These are phyloP conservation scores for Acleris emargana DNA, from an alignment of 2,888 invertebrate species.

Conservation along the genomic window DNA sequence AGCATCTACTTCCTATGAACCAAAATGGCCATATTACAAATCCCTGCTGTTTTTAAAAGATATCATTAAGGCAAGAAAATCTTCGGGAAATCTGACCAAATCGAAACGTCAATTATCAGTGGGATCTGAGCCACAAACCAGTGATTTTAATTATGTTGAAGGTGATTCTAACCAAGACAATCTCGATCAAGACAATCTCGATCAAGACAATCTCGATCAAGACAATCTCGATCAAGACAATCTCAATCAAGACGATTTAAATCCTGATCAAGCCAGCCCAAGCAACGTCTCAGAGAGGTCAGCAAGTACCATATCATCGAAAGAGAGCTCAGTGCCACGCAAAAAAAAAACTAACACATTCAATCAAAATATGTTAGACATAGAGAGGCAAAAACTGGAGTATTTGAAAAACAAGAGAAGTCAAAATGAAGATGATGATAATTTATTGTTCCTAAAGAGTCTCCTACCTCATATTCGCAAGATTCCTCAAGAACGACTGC, in stretches of 20 bases:
- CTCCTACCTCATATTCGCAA: slow-evolving; percentile 39
- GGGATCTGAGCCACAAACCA: slow-evolving; percentile 10
- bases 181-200: too few relatives aligned
- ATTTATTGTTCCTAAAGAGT: slow-evolving; percentile 39
- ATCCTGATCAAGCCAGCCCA: slow-evolving; percentile 20
- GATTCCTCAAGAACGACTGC: slow-evolving; percentile 30
- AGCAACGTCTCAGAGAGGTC: too few relatives aligned
- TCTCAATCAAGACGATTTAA: slow-evolving; percentile 12
- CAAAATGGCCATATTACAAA: slow-evolving; percentile 41
- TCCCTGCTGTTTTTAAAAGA: slow-evolving; percentile 40
- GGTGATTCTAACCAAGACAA: too few relatives aligned
- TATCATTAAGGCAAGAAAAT: slow-evolving; percentile 38
- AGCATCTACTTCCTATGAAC: slow-evolving; percentile 35
- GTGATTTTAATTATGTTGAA: slow-evolving; percentile 13
- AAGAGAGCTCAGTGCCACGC: too few relatives aligned
- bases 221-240: too few relatives aligned
- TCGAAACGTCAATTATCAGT: slow-evolving; percentile 19
- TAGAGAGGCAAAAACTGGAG: background rate
- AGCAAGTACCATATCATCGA: too few relatives aligned
- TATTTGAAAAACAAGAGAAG: slow-evolving; percentile 1
- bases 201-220: too few relatives aligned
- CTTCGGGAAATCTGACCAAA: slow-evolving; percentile 31
- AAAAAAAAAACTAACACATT: too few relatives aligned
- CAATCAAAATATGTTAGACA: too few relatives aligned
- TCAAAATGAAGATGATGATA: slow-evolving; percentile 21